These are phyloP conservation scores for Toxonevra muliebris DNA, from an alignment of 2,888 invertebrate species.

Conservation along the genomic window DNA sequence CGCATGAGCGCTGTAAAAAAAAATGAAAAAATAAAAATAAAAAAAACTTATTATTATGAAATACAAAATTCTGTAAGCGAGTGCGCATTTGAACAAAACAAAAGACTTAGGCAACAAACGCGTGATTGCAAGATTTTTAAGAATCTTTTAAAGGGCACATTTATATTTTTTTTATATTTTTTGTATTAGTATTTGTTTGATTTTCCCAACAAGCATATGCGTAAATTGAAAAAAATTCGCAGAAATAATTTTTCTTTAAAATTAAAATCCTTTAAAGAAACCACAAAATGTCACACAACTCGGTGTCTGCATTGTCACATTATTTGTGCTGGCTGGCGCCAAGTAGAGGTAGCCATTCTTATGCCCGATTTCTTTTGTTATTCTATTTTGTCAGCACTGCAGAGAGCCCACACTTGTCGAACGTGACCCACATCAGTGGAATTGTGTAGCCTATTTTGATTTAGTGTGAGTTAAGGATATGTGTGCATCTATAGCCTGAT, in stretches of 20 bases:
- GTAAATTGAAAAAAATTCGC: too few species aligned
- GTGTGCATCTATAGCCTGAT: too few species aligned
- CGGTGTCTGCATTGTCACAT: too few species aligned
- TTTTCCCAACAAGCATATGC: neutral
- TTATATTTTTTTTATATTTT: too few species aligned
- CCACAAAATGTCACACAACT: too few species aligned
- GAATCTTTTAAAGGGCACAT: too few species aligned
- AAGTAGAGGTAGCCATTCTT: neutral
- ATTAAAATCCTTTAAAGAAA: too few species aligned
- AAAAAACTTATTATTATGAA: slow-evolving; percentile 7
- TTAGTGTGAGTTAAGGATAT: slow-evolving; percentile 1
- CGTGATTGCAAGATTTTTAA: neutral
- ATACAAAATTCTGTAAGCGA: slow-evolving; percentile 15
- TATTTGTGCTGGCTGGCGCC: too few species aligned
- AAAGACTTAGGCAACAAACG: slow-evolving; percentile 34
- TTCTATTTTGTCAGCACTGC: neutral
- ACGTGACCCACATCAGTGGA: slow-evolving; percentile 42
- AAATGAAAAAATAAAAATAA: neutral
- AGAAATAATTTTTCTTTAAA: too few species aligned
- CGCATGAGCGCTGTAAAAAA: slow-evolving; percentile 41
- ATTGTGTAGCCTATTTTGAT: neutral
- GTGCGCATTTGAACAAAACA: slow-evolving; percentile 19
- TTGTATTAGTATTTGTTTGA: too few species aligned
- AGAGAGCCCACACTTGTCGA: slow-evolving; percentile 43
- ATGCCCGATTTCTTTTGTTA: neutral